Percentiles rank a stretch among this genome's conserved stretches.
These are phyloP conservation scores for Hemichromis elongatus DNA, from an alignment of 2,113 vertebrate genomes.

Conservation along the genomic window DNA sequence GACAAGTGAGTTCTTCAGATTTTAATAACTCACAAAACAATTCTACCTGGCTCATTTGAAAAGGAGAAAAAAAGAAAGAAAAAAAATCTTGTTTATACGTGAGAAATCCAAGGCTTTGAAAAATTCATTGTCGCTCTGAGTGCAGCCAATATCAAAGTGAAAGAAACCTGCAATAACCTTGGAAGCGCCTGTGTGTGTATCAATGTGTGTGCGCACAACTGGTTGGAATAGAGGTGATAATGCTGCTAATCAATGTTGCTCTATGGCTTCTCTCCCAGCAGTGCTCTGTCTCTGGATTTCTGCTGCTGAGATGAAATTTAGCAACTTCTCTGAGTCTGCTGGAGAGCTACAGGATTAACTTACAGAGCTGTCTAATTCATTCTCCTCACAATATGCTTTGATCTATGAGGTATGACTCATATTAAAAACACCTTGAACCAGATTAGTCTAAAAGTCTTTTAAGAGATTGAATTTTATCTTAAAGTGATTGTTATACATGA, in stretches of 20 bases:
- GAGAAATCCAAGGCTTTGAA: slow-evolving; percentile 28
- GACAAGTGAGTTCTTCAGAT: background rate
- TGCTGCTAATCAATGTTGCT: slow-evolving; percentile 37
- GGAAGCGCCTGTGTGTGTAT: background rate
- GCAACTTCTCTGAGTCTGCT: background rate
- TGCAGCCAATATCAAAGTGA: background rate
- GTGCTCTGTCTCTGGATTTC: background rate
- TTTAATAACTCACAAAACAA: slow-evolving; percentile 3
- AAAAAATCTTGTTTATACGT: background rate
- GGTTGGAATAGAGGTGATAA: slow-evolving; percentile 19
- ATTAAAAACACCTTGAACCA: background rate
- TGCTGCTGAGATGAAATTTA: background rate
- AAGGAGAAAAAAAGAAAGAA: background rate
- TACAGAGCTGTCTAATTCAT: background rate
- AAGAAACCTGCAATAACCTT: slow-evolving; percentile 20
- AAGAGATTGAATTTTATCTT: background rate
- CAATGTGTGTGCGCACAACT: background rate
- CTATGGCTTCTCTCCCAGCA: slow-evolving; percentile 20
- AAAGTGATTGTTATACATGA: background rate
- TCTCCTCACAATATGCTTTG: background rate
- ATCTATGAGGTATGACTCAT: background rate
- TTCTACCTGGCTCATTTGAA: background rate
- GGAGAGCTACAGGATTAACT: background rate
- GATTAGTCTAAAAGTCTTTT: background rate
- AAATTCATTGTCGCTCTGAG: background rate